Evolutionary conservation across 1,140 invertebrate species (phyloP), one percentile per base, ranked within the genome.

Genomic region (Pectinophora gossypiella): DNA sequence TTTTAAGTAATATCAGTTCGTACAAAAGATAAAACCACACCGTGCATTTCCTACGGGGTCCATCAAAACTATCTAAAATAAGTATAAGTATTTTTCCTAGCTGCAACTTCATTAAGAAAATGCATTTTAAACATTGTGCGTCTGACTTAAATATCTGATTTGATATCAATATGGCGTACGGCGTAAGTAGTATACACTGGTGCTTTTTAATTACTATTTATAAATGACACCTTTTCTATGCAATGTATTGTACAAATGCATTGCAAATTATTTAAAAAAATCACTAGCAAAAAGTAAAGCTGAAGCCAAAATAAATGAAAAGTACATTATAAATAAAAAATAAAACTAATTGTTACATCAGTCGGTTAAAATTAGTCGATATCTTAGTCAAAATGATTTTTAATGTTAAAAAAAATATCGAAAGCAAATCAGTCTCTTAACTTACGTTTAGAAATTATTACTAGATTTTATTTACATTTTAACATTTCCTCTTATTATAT

Each of bases 391-490:
- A 51, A 68, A 62, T 56, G 48, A 59, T 54, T 52, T 51, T 43
- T 56, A 54, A 9, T 32, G 27, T 40, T 16, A 40, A 40, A 51
- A 58, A 61, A 67, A 72, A 56, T 48, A 73, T 75, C 49, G 59
- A 76, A 77, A 79, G 72, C 67, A 78, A 83, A 82, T 85, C 82
- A 85, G 82, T 85, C 82, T 74, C 64, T 84, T 78, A 83, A 77
- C 72, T 79, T 82, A 84, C 49, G 61, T 71, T 74, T 71, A 78
- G 40, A 64, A 60, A 64, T 62, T 77, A 81, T 53, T 55, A 71
- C 70, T 80, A 77, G 67, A 61, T 61, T 68, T 64, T 85, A 82
- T 82, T 58, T 79, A 82, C 73, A 76, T 55, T 77, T 73, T 71
- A 66, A 44, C 36, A 40, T 16, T 40, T 40, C 13, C 36, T 40